Evolutionary conservation across 2,888 invertebrate genomes (phyloP).

Genomic region (Ormyrus labotus): DNA sequence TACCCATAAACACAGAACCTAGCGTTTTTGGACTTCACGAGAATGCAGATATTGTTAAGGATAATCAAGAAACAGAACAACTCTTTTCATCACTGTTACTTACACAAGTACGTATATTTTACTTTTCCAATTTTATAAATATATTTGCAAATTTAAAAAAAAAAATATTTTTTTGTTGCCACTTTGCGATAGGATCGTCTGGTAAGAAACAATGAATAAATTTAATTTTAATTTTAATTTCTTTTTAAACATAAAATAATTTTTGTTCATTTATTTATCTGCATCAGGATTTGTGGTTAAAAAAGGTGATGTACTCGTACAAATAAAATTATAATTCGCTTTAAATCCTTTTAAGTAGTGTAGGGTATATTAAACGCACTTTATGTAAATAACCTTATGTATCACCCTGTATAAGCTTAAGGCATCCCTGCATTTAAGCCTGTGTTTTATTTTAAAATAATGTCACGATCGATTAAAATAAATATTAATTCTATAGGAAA

Average conservation of each 20-base stretch:
- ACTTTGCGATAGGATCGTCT: constrained; percentile 63
- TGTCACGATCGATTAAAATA: neutral
- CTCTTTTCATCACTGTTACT: constrained; percentile 85
- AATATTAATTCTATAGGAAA: constrained; percentile 77
- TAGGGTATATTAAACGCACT: neutral
- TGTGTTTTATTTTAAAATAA: neutral
- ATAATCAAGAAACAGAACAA: constrained; percentile 89
- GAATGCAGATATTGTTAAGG: constrained; percentile 95
- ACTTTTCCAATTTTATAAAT: constrained; percentile 18
- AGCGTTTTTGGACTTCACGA: constrained; percentile 94
- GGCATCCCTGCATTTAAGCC: no score
- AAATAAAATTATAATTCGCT: neutral
- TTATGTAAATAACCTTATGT: neutral
- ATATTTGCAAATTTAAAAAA: constrained; percentile 5
- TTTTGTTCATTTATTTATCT: constrained; percentile 39
- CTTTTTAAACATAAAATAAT: neutral
- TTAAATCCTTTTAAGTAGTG: neutral
- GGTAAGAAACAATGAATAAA: constrained; percentile 60
- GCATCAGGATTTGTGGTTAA: constrained; percentile 65
- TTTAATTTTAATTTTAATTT: neutral
- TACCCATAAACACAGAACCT: constrained; percentile 88
- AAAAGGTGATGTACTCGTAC: constrained; percentile 60
- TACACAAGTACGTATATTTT: constrained; percentile 81
- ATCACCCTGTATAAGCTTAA: neutral
- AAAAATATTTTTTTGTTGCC: constrained; percentile 23